Percentiles rank a stretch among this genome's conserved stretches.
Evolutionary conservation across 2,888 invertebrate genomes (phyloP).

Genomic region (Apodemia zela): DNA sequence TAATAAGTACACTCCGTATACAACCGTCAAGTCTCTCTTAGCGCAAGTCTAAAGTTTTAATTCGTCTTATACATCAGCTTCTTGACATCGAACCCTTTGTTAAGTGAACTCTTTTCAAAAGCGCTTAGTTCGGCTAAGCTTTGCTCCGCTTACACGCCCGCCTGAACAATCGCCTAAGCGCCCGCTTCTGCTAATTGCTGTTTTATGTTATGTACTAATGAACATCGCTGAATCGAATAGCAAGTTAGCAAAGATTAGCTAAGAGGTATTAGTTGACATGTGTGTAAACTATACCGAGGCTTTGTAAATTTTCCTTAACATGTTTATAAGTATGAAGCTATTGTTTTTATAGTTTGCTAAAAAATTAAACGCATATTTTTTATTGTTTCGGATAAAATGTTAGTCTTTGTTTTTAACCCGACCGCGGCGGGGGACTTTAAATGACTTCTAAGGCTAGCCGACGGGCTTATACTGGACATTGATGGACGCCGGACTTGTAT

Average conservation of each 20-base stretch:
- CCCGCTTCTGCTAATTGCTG: slow-evolving; percentile 48
- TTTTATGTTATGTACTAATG: slow-evolving; percentile 60
- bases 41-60: slow-evolving; percentile 82
- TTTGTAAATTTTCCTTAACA: neutral
- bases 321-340: neutral
- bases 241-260: slow-evolving; percentile 6
- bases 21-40: slow-evolving; percentile 23
- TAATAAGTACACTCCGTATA: neutral
- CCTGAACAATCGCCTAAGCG: slow-evolving; percentile 11
- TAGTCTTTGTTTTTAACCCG: no score
- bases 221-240: slow-evolving; percentile 40
- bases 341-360: no score
- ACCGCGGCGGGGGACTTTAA: no score
- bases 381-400: no score
- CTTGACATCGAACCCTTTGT: slow-evolving; percentile 53
- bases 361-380: no score
- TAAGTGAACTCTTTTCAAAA: slow-evolving; percentile 55
- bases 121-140: slow-evolving; percentile 52
- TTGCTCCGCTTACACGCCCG: slow-evolving; percentile 23
- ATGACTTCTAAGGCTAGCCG: no score
- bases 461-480: no score
- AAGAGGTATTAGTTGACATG: neutral
- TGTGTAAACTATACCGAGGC: neutral
- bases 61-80: slow-evolving; percentile 71
- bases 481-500: no score